Evolutionary conservation across 1,140 invertebrate species (phyloP), one percentile per base, ranked within the genome.

Genomic region (Anadara kagoshimensis): DNA sequence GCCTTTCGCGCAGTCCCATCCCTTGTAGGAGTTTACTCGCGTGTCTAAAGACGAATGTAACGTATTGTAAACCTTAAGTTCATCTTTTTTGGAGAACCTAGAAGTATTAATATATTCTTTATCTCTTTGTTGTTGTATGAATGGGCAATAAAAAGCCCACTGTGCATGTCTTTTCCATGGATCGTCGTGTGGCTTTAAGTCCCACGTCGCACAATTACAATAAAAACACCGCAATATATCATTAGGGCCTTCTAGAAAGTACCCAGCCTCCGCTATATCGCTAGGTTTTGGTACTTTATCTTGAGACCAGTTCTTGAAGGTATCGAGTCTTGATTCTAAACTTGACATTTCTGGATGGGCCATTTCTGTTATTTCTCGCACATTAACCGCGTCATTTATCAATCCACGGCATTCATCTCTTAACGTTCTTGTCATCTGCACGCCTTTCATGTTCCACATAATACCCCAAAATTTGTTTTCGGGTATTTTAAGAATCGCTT

Each of bases 81-180:
- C 36, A 44, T 44, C 59, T 24, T 16, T 44, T 36, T 24, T 29
- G 3, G 20, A 20, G 47, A 69, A 69, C 11, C 66, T 36, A 51
- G 54, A 59, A 8, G 49, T 16, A 43, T 59, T 45, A 1, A 69
- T 36, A 16, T 29, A 69, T 44, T 61, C 26, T 36, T 51, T 7
- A 12, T 26, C 26, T 10, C 61, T 61, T 45, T 22, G n/a, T 44
- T 24, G 18, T 16, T 59, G 14, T 12, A 69, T 44, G 29, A 45
- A 69, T 5, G 56, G 66, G 36, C 65, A 69, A 58, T 69, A 24
- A 58, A 41, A 69, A 41, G 47, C 47, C 44, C 45, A 69, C 43
- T 69, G 61, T 1, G 67, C 67, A 61, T 69, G 67, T 29, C 57
- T 24, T 22, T 18, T 49, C 57, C 67, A 69, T n/a, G 66, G 66